Conservation (phyloP, 2,113 vertebrate species). For the Chaenogobius annularis region DNA sequence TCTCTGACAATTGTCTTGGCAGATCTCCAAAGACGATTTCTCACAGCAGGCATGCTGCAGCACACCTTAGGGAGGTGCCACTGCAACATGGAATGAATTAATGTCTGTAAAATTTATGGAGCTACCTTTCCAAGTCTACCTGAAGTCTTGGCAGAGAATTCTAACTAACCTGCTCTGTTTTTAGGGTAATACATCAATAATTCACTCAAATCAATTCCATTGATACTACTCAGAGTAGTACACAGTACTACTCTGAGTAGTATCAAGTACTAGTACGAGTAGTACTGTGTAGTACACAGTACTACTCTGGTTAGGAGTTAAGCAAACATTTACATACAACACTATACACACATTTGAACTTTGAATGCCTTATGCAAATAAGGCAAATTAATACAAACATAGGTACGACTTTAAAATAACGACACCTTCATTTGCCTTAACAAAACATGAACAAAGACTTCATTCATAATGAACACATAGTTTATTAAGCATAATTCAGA, state of each 20-base stretch:
- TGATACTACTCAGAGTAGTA: not conserved
- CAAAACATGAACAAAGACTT: no score
- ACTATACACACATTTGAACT: no score
- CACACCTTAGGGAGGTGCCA: conserved; percentile 64
- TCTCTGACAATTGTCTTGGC: conserved; percentile 78
- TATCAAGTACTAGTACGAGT: no score
- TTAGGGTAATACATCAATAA: not conserved
- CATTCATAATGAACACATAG: no score
- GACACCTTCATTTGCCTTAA: no score
- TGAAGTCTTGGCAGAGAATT: conserved; percentile 15
- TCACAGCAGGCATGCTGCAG: conserved; percentile 78
- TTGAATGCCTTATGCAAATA: not conserved
- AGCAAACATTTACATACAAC: not conserved
- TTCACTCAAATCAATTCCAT: not conserved
- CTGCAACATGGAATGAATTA: conserved; percentile 53
- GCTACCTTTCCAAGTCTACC: conserved; percentile 16
- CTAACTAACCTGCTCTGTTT: not conserved
- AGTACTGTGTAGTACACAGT: no score
- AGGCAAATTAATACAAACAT: not conserved
- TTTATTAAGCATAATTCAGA: no score
- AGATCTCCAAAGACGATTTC: conserved; percentile 74
- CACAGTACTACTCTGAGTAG: not conserved
- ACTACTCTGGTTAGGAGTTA: not conserved
- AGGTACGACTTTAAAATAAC: no score
- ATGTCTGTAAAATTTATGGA: conserved; percentile 25